phyloP scores from a whole-genome alignment of 2,797 vertebrate species.

The Hipposideros larvatus region DNA sequence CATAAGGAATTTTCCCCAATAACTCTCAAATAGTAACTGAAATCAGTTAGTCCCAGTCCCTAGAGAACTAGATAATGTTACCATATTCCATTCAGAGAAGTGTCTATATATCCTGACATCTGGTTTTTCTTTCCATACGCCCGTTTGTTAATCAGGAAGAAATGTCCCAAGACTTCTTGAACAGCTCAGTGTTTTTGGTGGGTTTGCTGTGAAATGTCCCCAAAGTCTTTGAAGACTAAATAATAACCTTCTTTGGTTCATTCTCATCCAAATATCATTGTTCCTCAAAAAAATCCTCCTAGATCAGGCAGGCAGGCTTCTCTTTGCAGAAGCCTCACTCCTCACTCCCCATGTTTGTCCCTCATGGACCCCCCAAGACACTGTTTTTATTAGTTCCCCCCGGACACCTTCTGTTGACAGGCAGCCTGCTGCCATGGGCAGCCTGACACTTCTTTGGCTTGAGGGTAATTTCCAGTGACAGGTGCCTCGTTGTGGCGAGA shows the following conservation, averaged over 20 bases:
- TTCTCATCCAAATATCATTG: conserved; percentile 11
- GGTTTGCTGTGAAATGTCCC: not conserved
- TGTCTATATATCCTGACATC: not conserved
- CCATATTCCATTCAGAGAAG: not conserved
- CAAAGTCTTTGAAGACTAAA: conserved; percentile 1
- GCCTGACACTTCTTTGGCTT: not conserved
- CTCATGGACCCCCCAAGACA: not conserved
- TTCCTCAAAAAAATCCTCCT: not conserved
- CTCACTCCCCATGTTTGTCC: not conserved
- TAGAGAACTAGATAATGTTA: not conserved
- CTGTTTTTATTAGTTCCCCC: not conserved
- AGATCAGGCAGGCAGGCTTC: not conserved
- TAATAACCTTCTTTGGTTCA: not conserved
- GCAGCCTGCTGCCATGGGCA: not conserved
- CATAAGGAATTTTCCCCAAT: not conserved
- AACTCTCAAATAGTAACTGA: conserved; percentile 45
- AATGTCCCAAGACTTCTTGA: not conserved
- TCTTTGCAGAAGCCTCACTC: not conserved
- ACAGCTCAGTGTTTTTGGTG: not conserved
- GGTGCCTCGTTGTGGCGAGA: not conserved
- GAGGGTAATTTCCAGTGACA: not conserved
- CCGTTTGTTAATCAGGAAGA: conserved; percentile 4
- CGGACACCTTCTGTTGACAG: not conserved
- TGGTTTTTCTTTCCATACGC: not conserved
- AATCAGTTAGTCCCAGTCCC: not conserved